Conservation (phyloP, 2,797 vertebrate species). For the Sylvilagus floridanus region DNA sequence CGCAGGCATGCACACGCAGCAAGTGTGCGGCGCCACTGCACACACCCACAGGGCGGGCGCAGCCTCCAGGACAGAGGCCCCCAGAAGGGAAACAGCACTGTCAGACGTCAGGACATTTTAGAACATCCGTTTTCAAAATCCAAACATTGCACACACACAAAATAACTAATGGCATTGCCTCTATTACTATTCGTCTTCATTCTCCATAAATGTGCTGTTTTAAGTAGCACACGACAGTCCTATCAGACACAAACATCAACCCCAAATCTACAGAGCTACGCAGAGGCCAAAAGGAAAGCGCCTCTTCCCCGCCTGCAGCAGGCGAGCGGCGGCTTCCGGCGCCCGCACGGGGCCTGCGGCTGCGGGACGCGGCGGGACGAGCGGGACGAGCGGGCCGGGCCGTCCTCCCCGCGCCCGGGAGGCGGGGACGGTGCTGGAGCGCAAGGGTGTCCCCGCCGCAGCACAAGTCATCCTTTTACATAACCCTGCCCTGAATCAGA, state of each 20-base stretch:
- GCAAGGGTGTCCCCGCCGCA: not conserved
- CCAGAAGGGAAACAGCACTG: conserved; percentile 41
- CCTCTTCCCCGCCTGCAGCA: too few relatives aligned
- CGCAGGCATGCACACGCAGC: conserved; percentile 76
- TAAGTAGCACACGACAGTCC: conserved; percentile 73
- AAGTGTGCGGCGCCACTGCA: conserved; percentile 66
- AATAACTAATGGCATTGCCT: conserved; percentile 12
- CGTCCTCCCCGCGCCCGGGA: not conserved
- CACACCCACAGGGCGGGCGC: conserved; percentile 79
- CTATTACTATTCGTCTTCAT: conserved; percentile 70
- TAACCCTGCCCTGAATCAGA: conserved; percentile 22
- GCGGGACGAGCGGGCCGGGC: too few relatives aligned
- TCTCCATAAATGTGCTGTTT: conserved; percentile 70
- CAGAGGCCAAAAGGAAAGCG: conserved; percentile 67
- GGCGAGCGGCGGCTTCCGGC: not conserved
- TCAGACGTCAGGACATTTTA: conserved; percentile 48
- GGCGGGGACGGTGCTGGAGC: too few relatives aligned
- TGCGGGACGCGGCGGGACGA: too few relatives aligned
- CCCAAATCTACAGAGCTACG: conserved; percentile 55
- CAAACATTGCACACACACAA: conserved; percentile 56
- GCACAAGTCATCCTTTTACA: conserved; percentile 26
- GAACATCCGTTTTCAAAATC: conserved; percentile 65
- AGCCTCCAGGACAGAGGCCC: not conserved
- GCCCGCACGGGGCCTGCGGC: too few relatives aligned
- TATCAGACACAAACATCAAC: conserved; percentile 62